Evolutionary conservation across 2,888 invertebrate genomes (phyloP).

Genomic region (Margaritifera margaritifera): DNA sequence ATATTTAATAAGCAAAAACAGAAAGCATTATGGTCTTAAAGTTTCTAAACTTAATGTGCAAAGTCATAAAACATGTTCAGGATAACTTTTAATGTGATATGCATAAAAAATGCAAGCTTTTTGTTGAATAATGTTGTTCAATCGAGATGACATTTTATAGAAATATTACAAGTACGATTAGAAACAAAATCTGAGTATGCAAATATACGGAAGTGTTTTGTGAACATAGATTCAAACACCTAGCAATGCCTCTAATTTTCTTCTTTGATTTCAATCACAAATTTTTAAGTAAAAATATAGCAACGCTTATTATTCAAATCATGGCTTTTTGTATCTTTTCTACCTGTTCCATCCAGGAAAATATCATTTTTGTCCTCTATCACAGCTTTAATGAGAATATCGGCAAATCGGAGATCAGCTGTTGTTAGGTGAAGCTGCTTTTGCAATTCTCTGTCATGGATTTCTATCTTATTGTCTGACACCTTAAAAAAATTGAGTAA

Average conservation of each 20-base stretch:
- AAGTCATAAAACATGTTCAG: too few species aligned
- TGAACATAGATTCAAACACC: not conserved
- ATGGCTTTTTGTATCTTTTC: not conserved
- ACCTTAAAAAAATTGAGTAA: conserved; percentile 74
- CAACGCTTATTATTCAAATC: not conserved
- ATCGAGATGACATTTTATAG: too few species aligned
- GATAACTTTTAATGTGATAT: too few species aligned
- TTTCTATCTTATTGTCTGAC: conserved; percentile 89
- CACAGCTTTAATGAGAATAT: conserved; percentile 85
- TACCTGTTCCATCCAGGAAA: conserved; percentile 81
- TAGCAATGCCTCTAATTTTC: not conserved
- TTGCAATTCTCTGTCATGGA: conserved; percentile 84
- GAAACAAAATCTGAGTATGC: too few species aligned
- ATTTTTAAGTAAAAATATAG: not conserved
- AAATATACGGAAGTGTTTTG: not conserved
- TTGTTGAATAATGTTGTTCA: too few species aligned
- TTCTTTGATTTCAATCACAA: not conserved
- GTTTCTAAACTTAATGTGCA: too few species aligned
- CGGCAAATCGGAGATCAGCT: conserved; percentile 95
- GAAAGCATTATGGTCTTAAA: too few species aligned
- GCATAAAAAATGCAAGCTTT: too few species aligned
- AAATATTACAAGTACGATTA: too few species aligned
- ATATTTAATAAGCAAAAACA: too few species aligned
- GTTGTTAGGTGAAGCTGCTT: conserved; percentile 91
- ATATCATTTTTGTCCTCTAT: conserved; percentile 79